Evolutionary conservation across 2,888 invertebrate species (phyloP), one percentile per base, ranked within the genome.

Genomic region (Drosophila vallismaia): DNA sequence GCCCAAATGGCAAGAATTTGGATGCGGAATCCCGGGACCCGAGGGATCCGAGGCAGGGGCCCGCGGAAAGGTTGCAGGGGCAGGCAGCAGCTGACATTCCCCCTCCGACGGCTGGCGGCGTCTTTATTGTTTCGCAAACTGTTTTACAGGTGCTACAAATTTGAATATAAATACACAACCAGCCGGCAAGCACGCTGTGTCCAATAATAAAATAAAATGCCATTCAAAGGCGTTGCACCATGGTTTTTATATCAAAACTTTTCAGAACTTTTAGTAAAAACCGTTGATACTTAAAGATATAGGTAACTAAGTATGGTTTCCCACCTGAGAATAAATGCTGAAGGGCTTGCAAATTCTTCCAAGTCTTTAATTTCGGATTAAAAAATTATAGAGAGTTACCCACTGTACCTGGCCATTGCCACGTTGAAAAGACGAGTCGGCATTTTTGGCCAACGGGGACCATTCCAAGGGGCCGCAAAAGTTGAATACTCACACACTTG

Each of bases 91-190:
- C 59, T 62, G 71, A 66, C 77, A 80, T 51, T 63, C 50, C 59
- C 51, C 51, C 49, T 60, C 73, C 19, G 38, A 33, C 38, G 40
- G 29, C 74, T 71, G 52, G 54, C 50, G 70, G 81, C 58, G 71
- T 74, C 88, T 85, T 87, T 79, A 82, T 82, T 85, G 88, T 82
- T 82, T 82, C 54, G 40, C 60, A 76, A 81, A 85, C 74, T 85
- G 83, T 74, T 85, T 74, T 79, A 78, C 83, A 87, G 88, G 72
- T 87, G 88, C 83, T 82, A 79, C 88, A 88, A 87, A 82, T 82
- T 82, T 82, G 74, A 82, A 82, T 82, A 82, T 71, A 82, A 87
- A 87, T 82, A 71, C 83, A 70, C 72, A 74, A 62, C 58, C 86
- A 75, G 71, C 54, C 48, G 51, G 51, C 54, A 42, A 55, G 73